Percentiles rank a stretch among this genome's conserved stretches.
Conservation (phyloP, 2,888 invertebrate species). For the Agonum fuliginosum region DNA sequence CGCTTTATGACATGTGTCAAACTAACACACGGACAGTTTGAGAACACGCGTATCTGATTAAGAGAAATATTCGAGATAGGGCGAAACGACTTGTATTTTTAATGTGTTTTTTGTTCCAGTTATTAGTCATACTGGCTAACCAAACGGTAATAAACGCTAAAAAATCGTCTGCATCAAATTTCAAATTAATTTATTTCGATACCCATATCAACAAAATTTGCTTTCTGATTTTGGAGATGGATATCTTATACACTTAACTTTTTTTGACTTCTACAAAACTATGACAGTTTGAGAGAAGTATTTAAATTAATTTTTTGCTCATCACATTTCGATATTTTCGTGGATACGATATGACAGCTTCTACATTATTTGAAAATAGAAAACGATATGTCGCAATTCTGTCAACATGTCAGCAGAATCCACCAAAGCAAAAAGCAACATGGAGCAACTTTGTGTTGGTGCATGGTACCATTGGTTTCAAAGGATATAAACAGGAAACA, state of each 20-base stretch:
- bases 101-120: constrained; percentile 42
- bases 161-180: constrained; percentile 41
- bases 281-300: too few relatives aligned
- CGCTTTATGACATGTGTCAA: constrained; percentile 58
- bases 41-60: constrained; percentile 60
- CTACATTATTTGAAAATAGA: too few relatives aligned
- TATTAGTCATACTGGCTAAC: constrained; percentile 16
- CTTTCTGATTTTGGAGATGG: not conserved
- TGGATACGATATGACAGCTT: too few relatives aligned
- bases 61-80: constrained; percentile 60
- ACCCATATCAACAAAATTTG: constrained; percentile 27
- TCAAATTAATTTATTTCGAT: constrained; percentile 46
- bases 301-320: too few relatives aligned
- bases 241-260: constrained; percentile 15
- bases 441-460: too few relatives aligned
- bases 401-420: too few relatives aligned
- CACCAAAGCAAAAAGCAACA: too few relatives aligned
- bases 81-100: constrained; percentile 46
- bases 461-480: too few relatives aligned
- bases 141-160: constrained; percentile 24
- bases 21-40: constrained; percentile 49
- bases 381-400: too few relatives aligned
- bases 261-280: too few relatives aligned
- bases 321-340: too few relatives aligned
- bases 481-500: too few relatives aligned